Evolutionary conservation across 2,888 invertebrate genomes (phyloP).

Genomic region (Cataglyphis rosenhaueri): DNA sequence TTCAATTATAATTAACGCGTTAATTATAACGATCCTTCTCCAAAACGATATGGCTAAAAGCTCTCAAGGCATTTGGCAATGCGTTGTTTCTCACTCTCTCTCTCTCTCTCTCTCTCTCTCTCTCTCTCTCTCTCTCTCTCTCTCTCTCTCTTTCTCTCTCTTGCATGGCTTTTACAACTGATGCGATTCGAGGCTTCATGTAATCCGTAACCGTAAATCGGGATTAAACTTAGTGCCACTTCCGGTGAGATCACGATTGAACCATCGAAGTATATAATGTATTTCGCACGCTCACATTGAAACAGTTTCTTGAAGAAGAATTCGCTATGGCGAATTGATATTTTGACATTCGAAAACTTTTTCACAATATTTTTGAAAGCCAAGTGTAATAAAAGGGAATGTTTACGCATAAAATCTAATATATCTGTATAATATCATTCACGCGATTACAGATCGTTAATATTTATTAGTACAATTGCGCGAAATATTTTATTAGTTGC

Average conservation of each 20-base stretch:
- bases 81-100: conserved; percentile 22
- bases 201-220: conserved; percentile 79
- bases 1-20: conserved; percentile 13
- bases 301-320: conserved; percentile 26
- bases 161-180: conserved; percentile 40
- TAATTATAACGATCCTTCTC: conserved; percentile 18
- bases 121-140: background rate
- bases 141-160: conserved; percentile 12
- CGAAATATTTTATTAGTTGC: background rate
- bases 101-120: background rate
- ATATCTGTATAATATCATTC: background rate
- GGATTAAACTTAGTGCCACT: conserved; percentile 78
- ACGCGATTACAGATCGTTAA: background rate
- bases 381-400: background rate
- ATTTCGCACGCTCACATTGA: conserved; percentile 43
- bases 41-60: conserved; percentile 4
- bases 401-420: background rate
- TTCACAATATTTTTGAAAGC: background rate
- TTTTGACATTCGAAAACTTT: conserved; percentile 22
- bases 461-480: background rate
- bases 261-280: conserved; percentile 47
- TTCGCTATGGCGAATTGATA: conserved; percentile 2
- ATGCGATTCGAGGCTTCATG: conserved; percentile 66
- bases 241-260: conserved; percentile 58
- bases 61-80: conserved; percentile 6